Evolutionary conservation across 2,888 invertebrate species (phyloP).

Genomic region (Itoplectis maculator): DNA sequence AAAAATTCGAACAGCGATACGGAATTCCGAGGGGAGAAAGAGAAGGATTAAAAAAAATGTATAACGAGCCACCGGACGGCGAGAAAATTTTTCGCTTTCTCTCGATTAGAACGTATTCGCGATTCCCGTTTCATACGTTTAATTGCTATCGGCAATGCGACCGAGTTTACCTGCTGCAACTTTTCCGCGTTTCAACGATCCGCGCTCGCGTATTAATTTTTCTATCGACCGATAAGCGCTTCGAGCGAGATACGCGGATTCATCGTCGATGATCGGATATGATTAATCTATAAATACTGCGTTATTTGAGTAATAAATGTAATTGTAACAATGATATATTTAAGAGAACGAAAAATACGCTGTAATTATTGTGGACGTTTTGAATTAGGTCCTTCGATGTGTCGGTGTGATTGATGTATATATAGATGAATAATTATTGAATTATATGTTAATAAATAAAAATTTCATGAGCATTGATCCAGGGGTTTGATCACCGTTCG

Average conservation of each 20-base stretch:
- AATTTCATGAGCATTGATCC: too few relatives aligned
- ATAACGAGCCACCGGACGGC: neutral
- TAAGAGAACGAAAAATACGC: slow-evolving; percentile 25
- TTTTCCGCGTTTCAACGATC: neutral
- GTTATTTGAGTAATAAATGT: too few relatives aligned
- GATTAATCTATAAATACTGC: too few relatives aligned
- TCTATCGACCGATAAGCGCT: neutral
- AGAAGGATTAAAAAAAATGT: neutral
- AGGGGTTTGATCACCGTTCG: too few relatives aligned
- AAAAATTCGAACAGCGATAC: neutral
- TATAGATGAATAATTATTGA: slow-evolving; percentile 48
- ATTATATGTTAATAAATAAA: too few relatives aligned
- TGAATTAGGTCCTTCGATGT: slow-evolving; percentile 67
- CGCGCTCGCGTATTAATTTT: slow-evolving; percentile 4
- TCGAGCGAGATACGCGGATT: neutral
- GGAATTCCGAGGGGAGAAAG: neutral
- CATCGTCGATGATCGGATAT: neutral
- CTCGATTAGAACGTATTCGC: slow-evolving; percentile 17
- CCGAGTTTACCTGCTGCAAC: neutral
- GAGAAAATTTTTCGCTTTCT: slow-evolving; percentile 1
- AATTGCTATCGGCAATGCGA: slow-evolving; percentile 4
- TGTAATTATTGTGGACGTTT: slow-evolving; percentile 54
- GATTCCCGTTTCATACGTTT: slow-evolving; percentile 7
- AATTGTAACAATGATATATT: neutral
- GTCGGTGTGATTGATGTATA: slow-evolving; percentile 67